Base-by-base conservation (phyloP, 2,888 invertebrate genomes). In the Hypselothyrea guttata region DNA sequence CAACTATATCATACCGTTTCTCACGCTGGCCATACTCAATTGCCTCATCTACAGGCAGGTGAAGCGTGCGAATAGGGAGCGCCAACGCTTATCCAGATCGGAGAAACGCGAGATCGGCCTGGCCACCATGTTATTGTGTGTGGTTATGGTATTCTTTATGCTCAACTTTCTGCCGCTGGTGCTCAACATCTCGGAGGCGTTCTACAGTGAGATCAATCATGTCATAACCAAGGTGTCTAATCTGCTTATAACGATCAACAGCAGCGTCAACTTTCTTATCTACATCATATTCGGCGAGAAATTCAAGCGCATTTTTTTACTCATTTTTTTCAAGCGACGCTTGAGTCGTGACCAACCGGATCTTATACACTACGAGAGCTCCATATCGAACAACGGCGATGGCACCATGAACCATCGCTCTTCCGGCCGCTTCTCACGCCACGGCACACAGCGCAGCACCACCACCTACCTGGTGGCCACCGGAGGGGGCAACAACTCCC, bases 211-310 rank as follows among this genome's bases (percentile, higher is more conserved):
- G 41, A 92, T 93, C 57, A 91, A 93, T 71, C 93, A 94, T 78
- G 93, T 93, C 84, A 91, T 96, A 81, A 94, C 96, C 48, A 94
- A 95, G 86, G 92, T 93, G 31, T 96, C 96, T 87, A 98, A 99
- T 91, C 93, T 98, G 53, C 92, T 98, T 66, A 98, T 99, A 54
- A 98, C 97, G 67, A 94, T 98, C 89, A 99, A 99, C 91, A 98
- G 98, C 87, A 97, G 98, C 87, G 96, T 98, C 65, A 99, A 99
- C 91, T 98, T 99, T 90, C 94, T 99, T 71, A 97, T 99, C 82
- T 99, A 99, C 91, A 98, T 98, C 71, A 98, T 98, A 72, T 98
- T 98, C 89, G 98, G 98, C 1, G 97, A 98, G 89, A 98, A 98
- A 89, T 98, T 98, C 91, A 96, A 97, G 88, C 92, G 95, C 63